Percentiles rank a stretch among this genome's conserved stretches.
These are phyloP conservation scores for Onychomys torridus DNA, from an alignment of 2,797 vertebrate genomes.

Conservation along the genomic window DNA sequence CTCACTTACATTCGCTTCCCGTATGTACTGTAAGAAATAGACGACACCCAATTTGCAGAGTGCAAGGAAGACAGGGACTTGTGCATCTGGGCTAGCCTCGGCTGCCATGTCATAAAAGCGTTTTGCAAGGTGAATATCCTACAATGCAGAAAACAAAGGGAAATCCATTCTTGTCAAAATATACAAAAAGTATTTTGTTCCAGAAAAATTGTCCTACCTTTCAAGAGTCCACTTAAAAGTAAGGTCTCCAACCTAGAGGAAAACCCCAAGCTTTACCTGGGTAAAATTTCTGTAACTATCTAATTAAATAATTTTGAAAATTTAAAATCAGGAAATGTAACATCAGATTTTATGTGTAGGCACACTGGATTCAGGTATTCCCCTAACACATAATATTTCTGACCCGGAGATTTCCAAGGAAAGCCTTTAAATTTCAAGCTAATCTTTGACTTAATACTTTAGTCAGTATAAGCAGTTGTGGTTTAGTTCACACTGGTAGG, in stretches of 20 bases:
- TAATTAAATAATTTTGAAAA: conserved; percentile 35
- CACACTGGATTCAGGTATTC: background rate
- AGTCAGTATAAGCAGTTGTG: background rate
- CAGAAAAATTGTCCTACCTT: conserved; percentile 20
- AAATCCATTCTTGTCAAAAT: conserved; percentile 35
- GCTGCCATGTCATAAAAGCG: conserved; percentile 99
- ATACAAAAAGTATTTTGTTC: background rate
- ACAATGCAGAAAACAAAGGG: conserved; percentile 64
- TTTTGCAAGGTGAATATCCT: conserved; percentile 99
- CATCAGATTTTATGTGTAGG: background rate
- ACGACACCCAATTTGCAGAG: conserved; percentile 96
- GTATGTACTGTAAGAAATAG: conserved; percentile 95
- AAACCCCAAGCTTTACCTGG: background rate
- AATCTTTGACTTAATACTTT: conserved; percentile 1
- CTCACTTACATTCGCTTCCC: conserved; percentile 95
- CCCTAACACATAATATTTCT: background rate
- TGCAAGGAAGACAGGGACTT: conserved; percentile 98
- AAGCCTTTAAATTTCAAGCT: background rate
- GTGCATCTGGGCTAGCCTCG: conserved; percentile 97
- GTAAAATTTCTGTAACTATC: conserved; percentile 52
- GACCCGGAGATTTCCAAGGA: background rate
- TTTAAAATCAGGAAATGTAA: background rate
- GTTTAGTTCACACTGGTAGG: background rate
- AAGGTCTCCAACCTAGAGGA: conserved; percentile 26
- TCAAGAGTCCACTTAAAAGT: conserved; percentile 59